Conservation (phyloP, 2,113 vertebrate species). For the Microtus oregoni region DNA sequence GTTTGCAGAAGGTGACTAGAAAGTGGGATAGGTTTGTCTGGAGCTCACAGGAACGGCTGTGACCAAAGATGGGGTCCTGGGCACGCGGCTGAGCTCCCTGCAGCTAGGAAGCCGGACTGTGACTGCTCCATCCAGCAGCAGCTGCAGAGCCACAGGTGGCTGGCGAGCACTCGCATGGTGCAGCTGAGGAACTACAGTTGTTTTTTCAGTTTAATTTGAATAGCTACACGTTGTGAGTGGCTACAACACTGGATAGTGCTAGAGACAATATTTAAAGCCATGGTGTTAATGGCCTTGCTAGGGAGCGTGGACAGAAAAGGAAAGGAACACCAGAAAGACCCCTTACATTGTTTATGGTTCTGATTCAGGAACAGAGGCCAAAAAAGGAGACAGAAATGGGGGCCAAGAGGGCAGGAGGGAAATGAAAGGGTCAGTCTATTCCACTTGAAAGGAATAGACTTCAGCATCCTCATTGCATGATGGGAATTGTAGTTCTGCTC, state of each 20-base stretch:
- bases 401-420: not conserved
- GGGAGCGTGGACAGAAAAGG: not conserved
- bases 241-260: slow-evolving; percentile 3
- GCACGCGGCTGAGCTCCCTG: not conserved
- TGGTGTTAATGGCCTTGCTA: not conserved
- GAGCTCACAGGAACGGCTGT: not conserved
- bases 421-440: not conserved
- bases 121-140: not conserved
- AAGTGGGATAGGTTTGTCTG: not conserved
- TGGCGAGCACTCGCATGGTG: not conserved
- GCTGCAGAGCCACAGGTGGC: not conserved
- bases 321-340: not conserved
- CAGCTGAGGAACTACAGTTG: not conserved
- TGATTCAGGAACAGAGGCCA: not conserved
- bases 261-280: slow-evolving; percentile 12
- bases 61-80: not conserved
- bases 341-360: not conserved
- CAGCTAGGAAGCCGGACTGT: not conserved
- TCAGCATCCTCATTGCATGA: not conserved
- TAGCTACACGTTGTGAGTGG: not conserved
- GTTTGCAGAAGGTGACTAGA: not conserved
- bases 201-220: not conserved
- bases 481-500: slow-evolving; percentile 45
- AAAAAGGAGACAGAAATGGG: not conserved
- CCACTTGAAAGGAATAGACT: no score